Percentiles rank a stretch among this genome's conserved stretches.
phyloP scores from a whole-genome alignment of 2,797 vertebrate species.

The Syngnathus acus region DNA sequence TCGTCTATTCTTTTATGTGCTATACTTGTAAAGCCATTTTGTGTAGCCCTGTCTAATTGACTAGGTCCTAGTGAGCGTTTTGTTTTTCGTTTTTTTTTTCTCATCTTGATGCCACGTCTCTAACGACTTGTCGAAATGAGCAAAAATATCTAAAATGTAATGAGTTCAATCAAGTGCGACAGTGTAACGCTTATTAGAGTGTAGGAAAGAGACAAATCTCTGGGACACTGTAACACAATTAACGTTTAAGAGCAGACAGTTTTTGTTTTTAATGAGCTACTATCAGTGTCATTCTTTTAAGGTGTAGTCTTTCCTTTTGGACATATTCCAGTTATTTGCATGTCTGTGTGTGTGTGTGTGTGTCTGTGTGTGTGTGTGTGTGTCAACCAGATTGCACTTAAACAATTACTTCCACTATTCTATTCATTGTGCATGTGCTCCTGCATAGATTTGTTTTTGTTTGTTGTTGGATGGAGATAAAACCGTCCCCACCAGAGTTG shows the following conservation, averaged over 20 bases:
- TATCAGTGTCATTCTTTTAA: conserved; percentile 55
- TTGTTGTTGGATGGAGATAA: conserved; percentile 17
- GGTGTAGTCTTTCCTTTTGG: conserved; percentile 67
- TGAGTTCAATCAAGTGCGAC: background rate
- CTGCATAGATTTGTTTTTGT: conserved; percentile 11
- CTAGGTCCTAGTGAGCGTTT: background rate
- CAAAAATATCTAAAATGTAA: background rate
- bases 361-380: conserved; percentile 14
- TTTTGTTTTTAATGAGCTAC: conserved; percentile 71
- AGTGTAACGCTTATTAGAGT: conserved; percentile 10
- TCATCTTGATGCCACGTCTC: background rate
- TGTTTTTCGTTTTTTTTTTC: background rate
- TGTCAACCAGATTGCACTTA: conserved; percentile 18
- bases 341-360: conserved; percentile 27
- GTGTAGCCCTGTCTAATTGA: too few relatives aligned
- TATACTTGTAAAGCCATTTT: too few relatives aligned
- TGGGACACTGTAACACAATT: conserved; percentile 56
- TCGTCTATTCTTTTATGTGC: too few relatives aligned
- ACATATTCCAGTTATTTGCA: conserved; percentile 56
- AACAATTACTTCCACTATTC: conserved; percentile 37
- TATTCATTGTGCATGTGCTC: conserved; percentile 12
- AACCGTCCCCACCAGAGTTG: conserved; percentile 15
- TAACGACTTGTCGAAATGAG: background rate
- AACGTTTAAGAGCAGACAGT: conserved; percentile 64
- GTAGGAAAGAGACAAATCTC: conserved; percentile 39